Percentiles rank a stretch among this genome's conserved stretches.
phyloP scores from a whole-genome alignment of 2,113 vertebrate genomes.

The Anarrhichthys ocellatus region DNA sequence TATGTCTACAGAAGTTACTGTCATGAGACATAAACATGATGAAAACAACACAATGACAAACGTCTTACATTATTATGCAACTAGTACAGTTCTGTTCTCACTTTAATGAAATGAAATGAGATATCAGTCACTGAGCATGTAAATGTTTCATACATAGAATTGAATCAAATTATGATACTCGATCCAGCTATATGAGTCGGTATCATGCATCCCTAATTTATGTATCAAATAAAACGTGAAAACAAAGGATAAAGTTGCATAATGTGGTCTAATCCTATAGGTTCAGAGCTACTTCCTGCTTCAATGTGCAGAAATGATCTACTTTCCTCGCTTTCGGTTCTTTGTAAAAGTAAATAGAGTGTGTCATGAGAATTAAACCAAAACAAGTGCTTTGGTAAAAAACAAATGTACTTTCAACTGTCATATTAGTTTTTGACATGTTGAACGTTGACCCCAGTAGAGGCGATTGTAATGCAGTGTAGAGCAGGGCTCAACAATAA shows the following conservation, averaged over 20 bases:
- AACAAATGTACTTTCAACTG: too few relatives aligned
- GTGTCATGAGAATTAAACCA: not conserved
- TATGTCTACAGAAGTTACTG: constrained; percentile 13
- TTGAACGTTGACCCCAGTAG: too few relatives aligned
- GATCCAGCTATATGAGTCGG: too few relatives aligned
- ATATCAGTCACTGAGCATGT: not conserved
- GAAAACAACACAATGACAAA: constrained; percentile 7
- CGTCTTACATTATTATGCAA: too few relatives aligned
- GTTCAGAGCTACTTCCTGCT: not conserved
- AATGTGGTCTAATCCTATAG: not conserved
- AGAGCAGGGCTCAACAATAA: too few relatives aligned
- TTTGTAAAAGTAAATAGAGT: not conserved
- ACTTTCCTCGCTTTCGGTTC: not conserved
- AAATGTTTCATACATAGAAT: not conserved
- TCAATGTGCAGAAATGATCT: not conserved
- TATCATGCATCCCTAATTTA: not conserved
- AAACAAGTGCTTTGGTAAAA: not conserved
- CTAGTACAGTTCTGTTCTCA: not conserved
- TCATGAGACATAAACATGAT: not conserved
- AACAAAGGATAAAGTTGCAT: not conserved
- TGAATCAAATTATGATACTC: too few relatives aligned
- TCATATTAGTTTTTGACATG: too few relatives aligned
- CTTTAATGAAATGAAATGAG: not conserved
- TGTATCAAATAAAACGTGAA: not conserved
- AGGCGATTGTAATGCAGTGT: too few relatives aligned